Percentiles rank a stretch among this genome's conserved stretches.
Conservation (phyloP, 53 echinoderm and acorn worm species). For the Glandiceps talaboti region DNA sequence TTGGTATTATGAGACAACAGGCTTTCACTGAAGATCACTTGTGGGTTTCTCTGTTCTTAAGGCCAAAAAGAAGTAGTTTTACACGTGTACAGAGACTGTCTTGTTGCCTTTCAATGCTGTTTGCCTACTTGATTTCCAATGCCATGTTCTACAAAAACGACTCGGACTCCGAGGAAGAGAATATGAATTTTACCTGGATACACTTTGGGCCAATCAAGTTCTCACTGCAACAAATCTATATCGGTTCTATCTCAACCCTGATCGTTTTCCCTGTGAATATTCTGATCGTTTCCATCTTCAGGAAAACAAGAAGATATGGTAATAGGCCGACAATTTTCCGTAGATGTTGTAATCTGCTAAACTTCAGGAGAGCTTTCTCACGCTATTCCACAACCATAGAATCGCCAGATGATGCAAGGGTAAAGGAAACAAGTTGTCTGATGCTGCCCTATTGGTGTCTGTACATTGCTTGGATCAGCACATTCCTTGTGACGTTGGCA, state of each 20-base stretch:
- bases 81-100: slow-evolving; percentile 59
- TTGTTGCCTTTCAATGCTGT: slow-evolving; percentile 59
- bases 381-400: no score
- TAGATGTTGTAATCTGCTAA: background rate
- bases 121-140: slow-evolving; percentile 56
- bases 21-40: slow-evolving; percentile 53
- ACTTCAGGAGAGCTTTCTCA: no score
- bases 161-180: slow-evolving; percentile 7
- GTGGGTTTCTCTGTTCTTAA: slow-evolving; percentile 69
- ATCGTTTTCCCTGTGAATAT: slow-evolving; percentile 53
- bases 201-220: slow-evolving; percentile 35
- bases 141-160: slow-evolving; percentile 47
- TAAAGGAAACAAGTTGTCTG: background rate
- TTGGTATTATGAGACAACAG: slow-evolving; percentile 39
- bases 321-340: background rate
- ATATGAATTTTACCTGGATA: slow-evolving; percentile 2
- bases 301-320: slow-evolving; percentile 20
- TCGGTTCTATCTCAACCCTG: slow-evolving; percentile 47
- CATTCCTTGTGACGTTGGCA: background rate
- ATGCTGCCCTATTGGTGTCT: slow-evolving; percentile 8
- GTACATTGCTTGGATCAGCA: background rate
- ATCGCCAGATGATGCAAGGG: no score
- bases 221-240: slow-evolving; percentile 37
- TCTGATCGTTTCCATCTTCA: slow-evolving; percentile 54
- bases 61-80: slow-evolving; percentile 50